phyloP scores from a whole-genome alignment of 2,113 vertebrate genomes.

The Parus major region DNA sequence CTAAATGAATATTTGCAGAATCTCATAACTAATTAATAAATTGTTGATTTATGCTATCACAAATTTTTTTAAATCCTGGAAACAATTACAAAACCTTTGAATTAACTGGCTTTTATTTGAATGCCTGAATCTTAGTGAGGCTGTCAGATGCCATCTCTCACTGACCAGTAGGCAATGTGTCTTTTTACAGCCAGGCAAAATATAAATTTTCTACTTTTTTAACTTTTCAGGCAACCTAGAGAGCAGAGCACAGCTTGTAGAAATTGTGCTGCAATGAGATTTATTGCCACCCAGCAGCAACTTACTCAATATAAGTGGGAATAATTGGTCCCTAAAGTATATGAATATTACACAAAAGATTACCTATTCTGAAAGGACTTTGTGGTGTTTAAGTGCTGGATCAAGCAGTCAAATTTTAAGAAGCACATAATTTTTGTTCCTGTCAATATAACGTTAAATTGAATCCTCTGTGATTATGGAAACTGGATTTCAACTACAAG shows the following conservation, averaged over 20 bases:
- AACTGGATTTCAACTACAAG: background rate
- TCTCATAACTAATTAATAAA: constrained; percentile 13
- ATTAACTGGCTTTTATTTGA: background rate
- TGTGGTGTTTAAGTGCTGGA: background rate
- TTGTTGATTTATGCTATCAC: background rate
- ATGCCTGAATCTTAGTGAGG: background rate
- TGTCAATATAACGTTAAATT: background rate
- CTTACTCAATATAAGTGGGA: background rate
- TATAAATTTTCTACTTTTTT: background rate
- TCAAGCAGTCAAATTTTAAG: background rate
- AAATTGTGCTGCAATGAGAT: background rate
- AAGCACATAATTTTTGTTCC: background rate
- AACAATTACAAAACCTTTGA: background rate
- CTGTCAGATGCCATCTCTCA: background rate
- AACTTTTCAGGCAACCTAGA: background rate
- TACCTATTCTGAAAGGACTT: background rate
- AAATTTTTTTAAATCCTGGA: background rate
- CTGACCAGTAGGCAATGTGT: background rate
- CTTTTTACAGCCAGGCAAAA: background rate
- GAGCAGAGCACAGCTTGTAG: background rate
- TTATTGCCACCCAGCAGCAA: background rate
- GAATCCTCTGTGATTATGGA: background rate
- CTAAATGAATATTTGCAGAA: background rate
- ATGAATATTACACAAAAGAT: background rate
- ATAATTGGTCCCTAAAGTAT: background rate